Conservation (phyloP, 2,888 invertebrate genomes). For the Diloba caeruleocephala region DNA sequence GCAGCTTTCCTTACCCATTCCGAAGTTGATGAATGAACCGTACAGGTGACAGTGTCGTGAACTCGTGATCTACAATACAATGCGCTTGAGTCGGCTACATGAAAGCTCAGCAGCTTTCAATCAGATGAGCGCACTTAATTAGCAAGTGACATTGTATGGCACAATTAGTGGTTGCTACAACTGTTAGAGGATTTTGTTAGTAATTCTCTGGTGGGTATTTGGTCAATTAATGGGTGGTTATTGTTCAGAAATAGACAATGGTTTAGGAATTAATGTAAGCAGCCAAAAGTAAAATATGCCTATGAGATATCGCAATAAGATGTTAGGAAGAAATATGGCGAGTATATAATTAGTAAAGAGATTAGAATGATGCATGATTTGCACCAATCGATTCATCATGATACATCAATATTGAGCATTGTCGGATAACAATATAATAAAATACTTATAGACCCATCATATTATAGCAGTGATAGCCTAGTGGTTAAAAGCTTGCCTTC, state of each 20-base stretch:
- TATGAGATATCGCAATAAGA: no score
- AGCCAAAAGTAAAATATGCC: no score
- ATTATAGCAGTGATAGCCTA: no score
- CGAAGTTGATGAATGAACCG: constrained; percentile 27
- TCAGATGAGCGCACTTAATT: constrained; percentile 63
- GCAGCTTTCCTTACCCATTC: constrained; percentile 6
- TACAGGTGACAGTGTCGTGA: constrained; percentile 49
- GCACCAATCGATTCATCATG: no score
- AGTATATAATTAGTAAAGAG: no score
- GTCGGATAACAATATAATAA: no score
- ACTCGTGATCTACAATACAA: constrained; percentile 65
- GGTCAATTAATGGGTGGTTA: constrained; percentile 39
- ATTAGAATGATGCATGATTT: no score
- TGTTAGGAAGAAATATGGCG: no score
- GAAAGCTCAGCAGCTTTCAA: constrained; percentile 58
- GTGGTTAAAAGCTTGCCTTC: no score
- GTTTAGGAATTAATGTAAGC: constrained; percentile 13
- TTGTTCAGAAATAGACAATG: constrained; percentile 5
- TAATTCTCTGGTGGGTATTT: constrained; percentile 43
- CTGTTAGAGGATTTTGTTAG: constrained; percentile 24
- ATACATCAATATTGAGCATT: no score
- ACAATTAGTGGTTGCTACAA: constrained; percentile 56
- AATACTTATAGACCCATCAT: no score
- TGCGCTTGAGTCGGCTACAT: constrained; percentile 53
- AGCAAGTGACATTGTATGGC: constrained; percentile 68